These are phyloP conservation scores for Anseranas semipalmata DNA, from an alignment of 2,113 vertebrate genomes.

Conservation along the genomic window DNA sequence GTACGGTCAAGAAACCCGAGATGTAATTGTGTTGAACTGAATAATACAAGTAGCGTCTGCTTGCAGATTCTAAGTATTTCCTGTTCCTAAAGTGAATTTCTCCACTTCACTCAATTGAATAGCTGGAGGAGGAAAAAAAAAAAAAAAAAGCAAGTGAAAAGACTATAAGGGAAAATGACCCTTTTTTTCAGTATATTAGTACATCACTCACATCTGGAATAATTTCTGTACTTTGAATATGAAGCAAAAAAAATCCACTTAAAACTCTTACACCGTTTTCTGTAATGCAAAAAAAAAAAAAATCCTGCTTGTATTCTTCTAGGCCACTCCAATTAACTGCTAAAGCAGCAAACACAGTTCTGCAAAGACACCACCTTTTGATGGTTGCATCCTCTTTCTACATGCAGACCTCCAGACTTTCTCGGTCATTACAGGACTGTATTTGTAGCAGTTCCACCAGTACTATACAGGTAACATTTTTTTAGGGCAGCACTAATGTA, in stretches of 20 bases:
- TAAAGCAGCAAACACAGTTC: not conserved
- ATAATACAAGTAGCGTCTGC: not conserved
- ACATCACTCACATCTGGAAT: not conserved
- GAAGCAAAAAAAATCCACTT: not conserved
- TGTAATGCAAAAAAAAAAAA: not conserved
- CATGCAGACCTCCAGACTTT: not conserved
- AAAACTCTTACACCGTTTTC: not conserved
- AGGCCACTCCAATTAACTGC: not conserved
- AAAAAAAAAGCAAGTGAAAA: not conserved
- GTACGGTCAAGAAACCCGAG: not conserved
- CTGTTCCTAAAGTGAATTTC: not conserved
- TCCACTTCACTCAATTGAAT: not conserved
- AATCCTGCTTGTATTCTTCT: not conserved
- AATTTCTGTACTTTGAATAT: not conserved
- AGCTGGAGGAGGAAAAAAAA: not conserved
- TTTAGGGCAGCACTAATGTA: not conserved
- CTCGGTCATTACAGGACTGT: not conserved
- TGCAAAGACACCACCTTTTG: not conserved
- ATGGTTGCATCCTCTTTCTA: not conserved
- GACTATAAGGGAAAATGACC: not conserved
- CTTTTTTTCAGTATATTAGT: not conserved
- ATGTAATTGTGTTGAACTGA: not conserved
- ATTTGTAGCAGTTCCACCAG: not conserved
- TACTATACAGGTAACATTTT: not conserved
- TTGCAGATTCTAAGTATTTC: not conserved